Conservation (phyloP, 1,140 invertebrate species). For the Drosophila willistoni region DNA sequence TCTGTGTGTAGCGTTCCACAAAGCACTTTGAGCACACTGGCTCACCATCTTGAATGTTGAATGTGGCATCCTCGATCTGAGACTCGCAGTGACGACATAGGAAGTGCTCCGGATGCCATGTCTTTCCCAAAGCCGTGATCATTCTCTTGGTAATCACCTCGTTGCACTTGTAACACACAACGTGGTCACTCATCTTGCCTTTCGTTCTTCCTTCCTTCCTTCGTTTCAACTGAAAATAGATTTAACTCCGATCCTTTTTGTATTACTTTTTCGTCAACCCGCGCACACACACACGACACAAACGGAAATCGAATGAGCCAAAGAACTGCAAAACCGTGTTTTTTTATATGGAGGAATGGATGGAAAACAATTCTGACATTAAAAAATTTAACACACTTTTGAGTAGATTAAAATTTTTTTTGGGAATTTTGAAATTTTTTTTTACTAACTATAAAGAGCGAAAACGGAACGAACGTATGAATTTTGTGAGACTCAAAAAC, state of each 20-base stretch:
- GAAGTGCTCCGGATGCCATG: conserved; percentile 99
- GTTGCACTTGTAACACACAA: conserved; percentile 77
- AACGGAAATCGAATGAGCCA: conserved; percentile 4
- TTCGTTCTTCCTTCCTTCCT: too few species aligned
- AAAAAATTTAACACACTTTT: neutral
- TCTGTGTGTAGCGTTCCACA: conserved; percentile 87
- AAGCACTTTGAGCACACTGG: conserved; percentile 90
- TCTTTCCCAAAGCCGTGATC: conserved; percentile 96
- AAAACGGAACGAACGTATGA: conserved; percentile 67
- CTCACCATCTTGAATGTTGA: conserved; percentile 88
- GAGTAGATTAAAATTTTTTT: conserved; percentile 31
- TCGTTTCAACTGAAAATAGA: neutral
- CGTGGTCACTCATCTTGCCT: conserved; percentile 43
- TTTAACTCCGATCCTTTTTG: neutral
- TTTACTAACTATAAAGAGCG: conserved; percentile 44
- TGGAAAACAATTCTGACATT: conserved; percentile 1
- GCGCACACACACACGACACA: conserved; percentile 5
- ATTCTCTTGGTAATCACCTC: conserved; percentile 71
- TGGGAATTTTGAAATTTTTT: conserved; percentile 47
- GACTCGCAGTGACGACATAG: conserved; percentile 90
- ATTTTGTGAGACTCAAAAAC: conserved; percentile 76
- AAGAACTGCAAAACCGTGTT: neutral
- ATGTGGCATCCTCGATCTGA: conserved; percentile 85
- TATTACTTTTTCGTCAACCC: neutral
- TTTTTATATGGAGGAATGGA: neutral